Base-by-base conservation (phyloP, 2,797 vertebrate genomes). In the Danio albolineatus region DNA sequence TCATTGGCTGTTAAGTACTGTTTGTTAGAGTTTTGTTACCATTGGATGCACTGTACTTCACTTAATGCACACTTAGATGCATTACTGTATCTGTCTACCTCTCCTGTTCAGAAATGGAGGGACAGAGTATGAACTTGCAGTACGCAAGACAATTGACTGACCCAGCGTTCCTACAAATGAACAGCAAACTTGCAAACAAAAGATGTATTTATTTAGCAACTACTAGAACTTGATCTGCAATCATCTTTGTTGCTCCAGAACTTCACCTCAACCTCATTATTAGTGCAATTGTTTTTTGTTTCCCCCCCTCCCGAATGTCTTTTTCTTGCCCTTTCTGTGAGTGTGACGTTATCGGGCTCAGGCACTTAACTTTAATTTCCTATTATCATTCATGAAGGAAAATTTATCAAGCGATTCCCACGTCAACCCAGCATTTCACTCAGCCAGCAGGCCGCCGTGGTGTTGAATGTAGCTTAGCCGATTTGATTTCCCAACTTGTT, bases 381-480 rank as follows among this genome's bases (percentile, higher is more conserved):
- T 39, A 36, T 28, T 10, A 53, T 65, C 44, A 14, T 64, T 59
- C 46, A 67, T 41, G 77, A 64, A 61, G 76, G 69, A 82, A 54
- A 41, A 78, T 57, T 43, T 43, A 14, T 41, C 71, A 56, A 44
- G 53, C 14, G 39, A 51, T 67, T 28, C 49, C 61, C 54, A 19
- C 7, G 65, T 65, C 38, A 48, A 69, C 41, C 41, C 79, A 81
- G 48, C 65, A 61, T 82, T 83, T 53, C 16, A 57, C 60, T 81
- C 49, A 69, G 66, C 80, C 67, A 80, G 66, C 73, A 43, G 65
- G 76, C 75, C 73, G 70, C 70, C 61, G 51, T 86, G 76, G 60
- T 79, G 65, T 85, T 81, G 83, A 87, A 85, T 85, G 83, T 87
- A 85, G 78, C 78, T 82, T 73, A 76, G 67, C 44, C 10, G 53